A percentile compares a stretch with the other conserved stretches of the same genome.
Conservation (phyloP, 35 echinoderm and acorn worm species). For the Heliocidaris erythrogramma region DNA sequence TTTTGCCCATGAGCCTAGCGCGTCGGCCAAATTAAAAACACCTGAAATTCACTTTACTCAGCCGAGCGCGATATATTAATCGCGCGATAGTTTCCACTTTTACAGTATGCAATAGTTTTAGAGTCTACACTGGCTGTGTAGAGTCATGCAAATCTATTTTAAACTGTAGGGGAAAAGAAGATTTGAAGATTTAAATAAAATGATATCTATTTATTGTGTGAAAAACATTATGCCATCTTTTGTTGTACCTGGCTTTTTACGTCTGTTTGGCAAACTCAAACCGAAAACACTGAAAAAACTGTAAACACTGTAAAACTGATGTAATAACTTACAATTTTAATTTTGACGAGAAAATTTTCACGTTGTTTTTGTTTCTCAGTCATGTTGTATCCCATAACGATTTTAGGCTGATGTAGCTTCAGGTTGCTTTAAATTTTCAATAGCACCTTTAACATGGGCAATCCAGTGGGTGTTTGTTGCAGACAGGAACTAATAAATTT, state of each 20-base stretch:
- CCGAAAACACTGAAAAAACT: too few relatives aligned
- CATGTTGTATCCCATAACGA: neutral
- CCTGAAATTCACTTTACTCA: too few relatives aligned
- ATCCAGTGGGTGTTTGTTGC: neutral
- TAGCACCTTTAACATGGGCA: neutral
- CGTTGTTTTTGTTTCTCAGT: neutral
- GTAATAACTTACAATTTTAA: neutral
- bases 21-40: too few relatives aligned
- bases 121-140: too few relatives aligned
- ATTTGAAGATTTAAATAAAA: too few relatives aligned
- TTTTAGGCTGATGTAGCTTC: neutral
- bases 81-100: too few relatives aligned
- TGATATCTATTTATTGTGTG: too few relatives aligned
- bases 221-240: neutral
- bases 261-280: neutral
- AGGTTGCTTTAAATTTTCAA: neutral
- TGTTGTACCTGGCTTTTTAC: neutral
- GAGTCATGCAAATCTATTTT: too few relatives aligned
- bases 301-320: neutral
- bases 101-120: too few relatives aligned
- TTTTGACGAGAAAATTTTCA: neutral
- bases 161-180: too few relatives aligned
- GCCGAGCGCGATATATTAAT: too few relatives aligned
- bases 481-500: conserved; percentile 33
- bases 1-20: too few relatives aligned